A percentile compares a stretch with the other conserved stretches of the same genome.
Evolutionary conservation across 2,797 vertebrate species (phyloP).

Genomic region (Alectoris magna): DNA sequence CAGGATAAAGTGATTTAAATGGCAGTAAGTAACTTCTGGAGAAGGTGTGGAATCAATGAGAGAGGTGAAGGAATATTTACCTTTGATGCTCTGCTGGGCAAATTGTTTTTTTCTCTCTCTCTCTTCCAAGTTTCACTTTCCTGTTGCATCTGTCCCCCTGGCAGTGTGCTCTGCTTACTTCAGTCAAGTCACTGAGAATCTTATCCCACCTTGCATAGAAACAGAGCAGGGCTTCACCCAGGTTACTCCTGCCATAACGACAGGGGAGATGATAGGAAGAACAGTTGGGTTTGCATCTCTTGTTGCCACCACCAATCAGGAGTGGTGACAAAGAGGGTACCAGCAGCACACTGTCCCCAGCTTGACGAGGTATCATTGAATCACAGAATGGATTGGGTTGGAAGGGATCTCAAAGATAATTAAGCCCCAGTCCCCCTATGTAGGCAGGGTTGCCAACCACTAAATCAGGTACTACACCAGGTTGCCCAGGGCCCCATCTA

Average conservation of each 20-base stretch:
- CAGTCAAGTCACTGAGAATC: neutral
- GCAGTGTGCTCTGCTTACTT: neutral
- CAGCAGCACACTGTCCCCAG: neutral
- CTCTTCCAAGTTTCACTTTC: neutral
- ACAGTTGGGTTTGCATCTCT: accelerated
- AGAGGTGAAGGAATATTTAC: neutral
- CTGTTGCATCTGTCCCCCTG: neutral
- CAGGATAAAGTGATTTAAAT: slow-evolving; percentile 49
- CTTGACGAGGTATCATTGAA: neutral
- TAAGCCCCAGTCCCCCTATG: too few species aligned
- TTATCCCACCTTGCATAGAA: neutral
- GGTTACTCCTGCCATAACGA: neutral
- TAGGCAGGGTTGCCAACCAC: too few species aligned
- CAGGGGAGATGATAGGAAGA: neutral
- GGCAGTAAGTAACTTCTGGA: neutral
- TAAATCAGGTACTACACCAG: too few species aligned
- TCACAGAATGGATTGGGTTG: too few species aligned
- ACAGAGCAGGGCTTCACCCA: neutral
- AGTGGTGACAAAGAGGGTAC: neutral
- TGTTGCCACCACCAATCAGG: neutral
- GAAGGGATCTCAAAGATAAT: too few species aligned
- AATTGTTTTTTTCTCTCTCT: neutral
- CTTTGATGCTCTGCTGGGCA: neutral
- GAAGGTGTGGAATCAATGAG: neutral
- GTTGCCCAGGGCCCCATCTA: too few species aligned